Conservation (phyloP, 35 echinoderm and acorn worm genomes). For the Lytechinus variegatus region DNA sequence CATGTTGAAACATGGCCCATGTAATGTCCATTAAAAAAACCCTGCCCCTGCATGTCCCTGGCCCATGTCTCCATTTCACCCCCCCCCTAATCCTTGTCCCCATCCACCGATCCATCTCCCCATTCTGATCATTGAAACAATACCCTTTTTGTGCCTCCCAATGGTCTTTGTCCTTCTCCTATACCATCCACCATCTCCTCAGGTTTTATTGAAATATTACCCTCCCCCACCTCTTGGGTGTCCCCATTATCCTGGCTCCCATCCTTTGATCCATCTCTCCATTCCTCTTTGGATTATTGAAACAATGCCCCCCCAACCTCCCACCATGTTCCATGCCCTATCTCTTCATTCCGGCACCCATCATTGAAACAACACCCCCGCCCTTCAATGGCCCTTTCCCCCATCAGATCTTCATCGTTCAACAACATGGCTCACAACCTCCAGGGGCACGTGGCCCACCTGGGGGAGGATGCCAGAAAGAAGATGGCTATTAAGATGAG, state of each 20-base stretch:
- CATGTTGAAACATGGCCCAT: neutral
- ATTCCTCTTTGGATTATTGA: too few relatives aligned
- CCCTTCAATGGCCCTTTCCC: neutral
- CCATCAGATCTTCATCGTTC: slow-evolving; percentile 50
- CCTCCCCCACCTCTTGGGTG: too few relatives aligned
- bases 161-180: too few relatives aligned
- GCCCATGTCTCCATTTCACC: neutral
- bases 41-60: neutral
- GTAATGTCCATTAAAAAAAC: too few relatives aligned
- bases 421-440: slow-evolving; percentile 52
- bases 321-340: too few relatives aligned
- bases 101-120: neutral
- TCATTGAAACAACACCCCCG: neutral
- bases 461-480: slow-evolving; percentile 58
- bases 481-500: slow-evolving; percentile 74
- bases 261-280: too few relatives aligned
- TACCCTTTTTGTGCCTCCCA: too few relatives aligned
- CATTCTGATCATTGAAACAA: slow-evolving; percentile 37
- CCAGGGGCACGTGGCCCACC: slow-evolving; percentile 30
- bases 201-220: too few relatives aligned
- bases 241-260: too few relatives aligned
- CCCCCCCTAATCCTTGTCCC: slow-evolving; percentile 15
- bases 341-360: neutral
- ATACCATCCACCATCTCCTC: too few relatives aligned
- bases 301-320: too few relatives aligned